Conservation (phyloP, 2,888 invertebrate genomes). For the Coenonympha glycerion region DNA sequence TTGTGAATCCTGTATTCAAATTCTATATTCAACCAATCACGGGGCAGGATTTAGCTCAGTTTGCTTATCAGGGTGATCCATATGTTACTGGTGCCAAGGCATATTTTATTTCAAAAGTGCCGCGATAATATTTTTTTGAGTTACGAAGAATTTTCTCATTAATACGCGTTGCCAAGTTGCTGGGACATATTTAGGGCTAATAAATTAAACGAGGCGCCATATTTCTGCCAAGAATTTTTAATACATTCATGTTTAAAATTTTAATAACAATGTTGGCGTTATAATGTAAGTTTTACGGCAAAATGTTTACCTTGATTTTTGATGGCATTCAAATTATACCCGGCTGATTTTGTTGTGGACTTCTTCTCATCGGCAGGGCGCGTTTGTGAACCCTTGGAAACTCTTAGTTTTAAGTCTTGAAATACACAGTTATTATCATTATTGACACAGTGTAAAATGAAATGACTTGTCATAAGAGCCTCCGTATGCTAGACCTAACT, state of each 20-base stretch:
- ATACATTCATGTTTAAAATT: neutral
- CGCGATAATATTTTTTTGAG: neutral
- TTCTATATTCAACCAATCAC: neutral
- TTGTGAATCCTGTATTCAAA: no score
- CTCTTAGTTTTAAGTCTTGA: no score
- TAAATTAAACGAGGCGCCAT: neutral
- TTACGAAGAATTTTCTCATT: conserved; percentile 10
- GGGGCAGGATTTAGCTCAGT: neutral
- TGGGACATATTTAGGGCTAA: conserved; percentile 8
- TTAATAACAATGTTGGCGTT: neutral
- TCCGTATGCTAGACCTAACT: no score
- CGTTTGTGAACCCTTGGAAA: no score
- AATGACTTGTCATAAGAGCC: no score
- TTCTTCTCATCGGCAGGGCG: no score
- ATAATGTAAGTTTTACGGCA: no score
- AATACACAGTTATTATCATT: no score
- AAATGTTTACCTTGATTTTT: neutral
- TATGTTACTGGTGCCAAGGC: neutral
- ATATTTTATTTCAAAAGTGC: neutral
- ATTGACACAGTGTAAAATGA: no score
- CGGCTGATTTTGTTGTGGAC: no score
- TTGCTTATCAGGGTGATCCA: neutral
- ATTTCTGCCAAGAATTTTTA: conserved; percentile 3
- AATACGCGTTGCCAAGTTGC: conserved; percentile 11
- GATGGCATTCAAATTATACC: no score